A percentile compares a stretch with the other conserved stretches of the same genome.
Evolutionary conservation across 2,888 invertebrate genomes (phyloP).

Genomic region (Ellobium chinense): DNA sequence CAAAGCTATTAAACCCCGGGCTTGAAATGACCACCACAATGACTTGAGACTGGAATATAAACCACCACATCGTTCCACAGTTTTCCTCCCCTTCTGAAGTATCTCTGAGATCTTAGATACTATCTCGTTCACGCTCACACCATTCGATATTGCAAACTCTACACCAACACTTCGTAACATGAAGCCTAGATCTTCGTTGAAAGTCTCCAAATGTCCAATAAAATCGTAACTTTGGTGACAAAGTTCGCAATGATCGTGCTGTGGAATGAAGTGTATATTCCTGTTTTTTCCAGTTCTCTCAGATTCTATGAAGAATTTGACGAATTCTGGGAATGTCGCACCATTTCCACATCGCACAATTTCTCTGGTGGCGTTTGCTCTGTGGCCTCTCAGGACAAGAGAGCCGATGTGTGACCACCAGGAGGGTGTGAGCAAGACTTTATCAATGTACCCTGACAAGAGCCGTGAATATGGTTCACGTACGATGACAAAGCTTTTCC

Average conservation of each 20-base stretch:
- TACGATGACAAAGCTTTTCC: conserved; percentile 56
- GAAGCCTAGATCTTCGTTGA: conserved; percentile 57
- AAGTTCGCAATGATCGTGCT: conserved; percentile 64
- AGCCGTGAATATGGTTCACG: conserved; percentile 63
- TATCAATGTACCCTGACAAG: conserved; percentile 67
- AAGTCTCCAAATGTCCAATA: conserved; percentile 66
- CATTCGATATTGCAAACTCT: background rate
- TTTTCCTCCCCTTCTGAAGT: too few species aligned
- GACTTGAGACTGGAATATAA: conserved; percentile 54
- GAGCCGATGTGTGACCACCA: conserved; percentile 60
- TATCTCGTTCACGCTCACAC: background rate
- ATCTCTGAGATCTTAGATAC: background rate
- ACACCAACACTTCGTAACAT: conserved; percentile 29
- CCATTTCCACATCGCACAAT: conserved; percentile 61
- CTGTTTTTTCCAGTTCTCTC: conserved; percentile 55
- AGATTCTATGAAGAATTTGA: conserved; percentile 60
- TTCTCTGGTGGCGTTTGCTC: conserved; percentile 50
- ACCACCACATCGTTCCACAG: conserved; percentile 55
- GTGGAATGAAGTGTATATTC: conserved; percentile 65
- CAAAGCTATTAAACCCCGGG: conserved; percentile 60
- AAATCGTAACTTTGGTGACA: conserved; percentile 63
- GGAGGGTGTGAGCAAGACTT: conserved; percentile 59
- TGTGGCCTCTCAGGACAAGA: conserved; percentile 53
- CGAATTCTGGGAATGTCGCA: conserved; percentile 64
- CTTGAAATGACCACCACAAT: conserved; percentile 60